These are phyloP conservation scores for Gymnoscopelus microlampas DNA, from an alignment of 2,797 vertebrate genomes.

Conservation along the genomic window DNA sequence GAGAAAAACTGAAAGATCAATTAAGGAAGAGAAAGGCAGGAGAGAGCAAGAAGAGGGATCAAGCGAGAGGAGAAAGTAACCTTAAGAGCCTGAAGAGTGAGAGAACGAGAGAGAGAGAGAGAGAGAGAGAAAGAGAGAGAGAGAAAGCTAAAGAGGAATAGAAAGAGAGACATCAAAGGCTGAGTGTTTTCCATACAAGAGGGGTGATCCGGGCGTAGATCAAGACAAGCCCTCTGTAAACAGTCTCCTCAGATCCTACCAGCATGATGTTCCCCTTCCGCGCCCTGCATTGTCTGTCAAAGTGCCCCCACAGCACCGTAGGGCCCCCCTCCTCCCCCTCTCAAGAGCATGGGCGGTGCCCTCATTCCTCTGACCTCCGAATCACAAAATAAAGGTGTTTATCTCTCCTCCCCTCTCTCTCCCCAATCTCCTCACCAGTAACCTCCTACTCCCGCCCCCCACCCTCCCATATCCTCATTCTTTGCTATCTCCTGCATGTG, in stretches of 20 bases:
- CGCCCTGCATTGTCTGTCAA: constrained; percentile 81
- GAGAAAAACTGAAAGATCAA: constrained; percentile 25
- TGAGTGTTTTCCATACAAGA: constrained; percentile 74
- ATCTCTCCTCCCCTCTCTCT: constrained; percentile 51
- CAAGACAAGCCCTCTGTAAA: constrained; percentile 80
- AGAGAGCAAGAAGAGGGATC: constrained; percentile 38
- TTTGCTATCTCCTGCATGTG: constrained; percentile 67
- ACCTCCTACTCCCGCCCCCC: constrained; percentile 54
- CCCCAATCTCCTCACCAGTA: constrained; percentile 28
- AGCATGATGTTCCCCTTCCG: constrained; percentile 77
- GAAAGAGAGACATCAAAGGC: constrained; percentile 81
- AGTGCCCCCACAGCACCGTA: constrained; percentile 58
- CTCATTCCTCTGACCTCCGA: constrained; percentile 22
- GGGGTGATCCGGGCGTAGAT: constrained; percentile 68
- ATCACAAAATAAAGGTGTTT: constrained; percentile 76
- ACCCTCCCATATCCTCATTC: constrained; percentile 15
- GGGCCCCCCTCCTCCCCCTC: background rate
- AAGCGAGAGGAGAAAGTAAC: constrained; percentile 55
- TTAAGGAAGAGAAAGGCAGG: constrained; percentile 53
- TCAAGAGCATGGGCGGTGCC: background rate
- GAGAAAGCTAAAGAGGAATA: constrained; percentile 37
- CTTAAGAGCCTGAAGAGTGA: background rate
- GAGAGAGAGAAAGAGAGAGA: constrained; percentile 33
- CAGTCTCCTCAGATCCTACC: constrained; percentile 80
- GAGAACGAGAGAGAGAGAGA: constrained; percentile 31